These are phyloP conservation scores for Leucophora obtusa DNA, from an alignment of 2,888 invertebrate species.

Conservation along the genomic window DNA sequence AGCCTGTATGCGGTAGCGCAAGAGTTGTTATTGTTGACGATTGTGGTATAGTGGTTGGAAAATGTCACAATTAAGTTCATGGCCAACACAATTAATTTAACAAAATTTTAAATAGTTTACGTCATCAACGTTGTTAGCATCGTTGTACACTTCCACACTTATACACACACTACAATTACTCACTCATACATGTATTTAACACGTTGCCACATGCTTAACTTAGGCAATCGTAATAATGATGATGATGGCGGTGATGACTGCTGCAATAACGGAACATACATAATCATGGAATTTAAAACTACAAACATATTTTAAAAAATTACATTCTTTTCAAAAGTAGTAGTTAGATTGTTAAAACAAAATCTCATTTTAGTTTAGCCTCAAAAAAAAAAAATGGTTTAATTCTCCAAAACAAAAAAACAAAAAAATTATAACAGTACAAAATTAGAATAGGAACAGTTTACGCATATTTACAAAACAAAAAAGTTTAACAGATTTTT, in stretches of 20 bases:
- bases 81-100: constrained; percentile 58
- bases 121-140: constrained; percentile 5
- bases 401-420: not conserved
- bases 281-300: not conserved
- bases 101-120: constrained; percentile 33
- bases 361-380: not conserved
- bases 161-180: not conserved
- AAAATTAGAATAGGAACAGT: not conserved
- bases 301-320: not conserved
- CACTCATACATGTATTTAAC: constrained; percentile 11
- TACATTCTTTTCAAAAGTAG: not conserved
- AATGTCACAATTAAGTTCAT: constrained; percentile 62
- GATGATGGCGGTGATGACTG: constrained; percentile 2
- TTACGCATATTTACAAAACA: not conserved
- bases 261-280: not conserved
- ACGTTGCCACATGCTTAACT: constrained; percentile 5
- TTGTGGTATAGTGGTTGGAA: constrained; percentile 48
- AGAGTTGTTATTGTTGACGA: constrained; percentile 21
- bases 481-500: not conserved
- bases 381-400: not conserved
- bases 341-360: not conserved
- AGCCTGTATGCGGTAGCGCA: constrained; percentile 25
- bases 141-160: not conserved
- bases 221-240: constrained; percentile 20
- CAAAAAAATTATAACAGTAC: too few relatives aligned